A percentile compares a stretch with the other conserved stretches of the same genome.
Conservation (phyloP, 2,113 vertebrate genomes). For the Malurus alboscapulatus region DNA sequence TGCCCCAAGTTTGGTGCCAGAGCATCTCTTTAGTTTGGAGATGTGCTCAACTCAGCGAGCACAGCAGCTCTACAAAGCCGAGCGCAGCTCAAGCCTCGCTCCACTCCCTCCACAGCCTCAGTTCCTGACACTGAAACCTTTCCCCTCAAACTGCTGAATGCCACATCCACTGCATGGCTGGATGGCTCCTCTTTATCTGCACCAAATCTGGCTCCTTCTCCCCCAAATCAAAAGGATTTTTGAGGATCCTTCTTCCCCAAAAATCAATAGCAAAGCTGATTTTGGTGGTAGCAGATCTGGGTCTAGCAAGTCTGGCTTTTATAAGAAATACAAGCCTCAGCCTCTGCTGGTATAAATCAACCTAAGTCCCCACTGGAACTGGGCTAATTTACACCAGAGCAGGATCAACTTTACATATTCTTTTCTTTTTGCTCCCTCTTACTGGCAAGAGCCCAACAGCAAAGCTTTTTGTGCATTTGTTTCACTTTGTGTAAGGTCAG, state of each 20-base stretch:
- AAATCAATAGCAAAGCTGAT: background rate
- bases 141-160: background rate
- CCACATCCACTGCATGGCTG: background rate
- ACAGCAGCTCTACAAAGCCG: background rate
- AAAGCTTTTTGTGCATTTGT: constrained; percentile 54
- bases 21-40: background rate
- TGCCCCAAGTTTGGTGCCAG: background rate
- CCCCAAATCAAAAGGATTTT: too few species aligned
- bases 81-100: background rate
- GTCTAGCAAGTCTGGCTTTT: background rate
- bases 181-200: background rate
- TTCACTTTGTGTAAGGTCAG: constrained; percentile 59
- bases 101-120: background rate
- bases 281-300: background rate
- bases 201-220: background rate
- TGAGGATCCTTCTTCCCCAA: background rate
- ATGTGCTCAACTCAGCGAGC: accelerated
- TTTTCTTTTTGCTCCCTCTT: background rate
- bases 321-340: background rate
- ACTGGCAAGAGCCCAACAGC: constrained; percentile 37
- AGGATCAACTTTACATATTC: constrained; percentile 29
- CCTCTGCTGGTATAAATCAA: constrained; percentile 50
- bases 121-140: background rate
- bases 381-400: constrained; percentile 57
- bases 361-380: background rate